A percentile compares a stretch with the other conserved stretches of the same genome.
These are phyloP conservation scores for Cephus rjabovi DNA, from an alignment of 2,888 invertebrate species.

Conservation along the genomic window DNA sequence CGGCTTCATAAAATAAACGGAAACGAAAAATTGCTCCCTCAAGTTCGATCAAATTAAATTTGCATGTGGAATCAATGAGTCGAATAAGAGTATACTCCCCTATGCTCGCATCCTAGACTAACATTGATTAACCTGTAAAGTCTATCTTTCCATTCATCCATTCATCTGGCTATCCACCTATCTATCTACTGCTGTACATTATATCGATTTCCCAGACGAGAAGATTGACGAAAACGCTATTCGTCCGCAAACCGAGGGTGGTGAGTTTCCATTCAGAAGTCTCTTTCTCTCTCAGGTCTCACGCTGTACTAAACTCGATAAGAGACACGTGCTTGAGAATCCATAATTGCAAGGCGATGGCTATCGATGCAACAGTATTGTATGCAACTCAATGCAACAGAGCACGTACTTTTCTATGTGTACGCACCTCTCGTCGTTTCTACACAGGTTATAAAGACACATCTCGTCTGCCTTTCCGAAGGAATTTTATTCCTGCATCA, in stretches of 20 bases:
- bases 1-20: background rate
- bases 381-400: background rate
- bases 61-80: background rate
- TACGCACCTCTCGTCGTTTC: background rate
- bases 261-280: background rate
- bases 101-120: background rate
- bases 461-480: background rate
- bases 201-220: constrained; percentile 39
- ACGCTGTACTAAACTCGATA: background rate
- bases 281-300: background rate
- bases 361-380: background rate
- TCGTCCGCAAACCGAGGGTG: constrained; percentile 53
- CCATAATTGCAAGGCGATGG: background rate
- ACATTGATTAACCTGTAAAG: background rate
- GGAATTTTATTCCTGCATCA: background rate
- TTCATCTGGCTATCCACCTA: background rate
- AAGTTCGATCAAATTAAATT: background rate
- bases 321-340: background rate
- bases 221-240: constrained; percentile 61
- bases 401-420: background rate
- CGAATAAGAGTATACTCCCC: background rate
- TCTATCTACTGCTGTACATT: background rate
- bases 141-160: background rate
- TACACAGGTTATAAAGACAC: background rate
- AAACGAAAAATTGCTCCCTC: background rate